Conservation (phyloP, 2,113 vertebrate genomes). For the Tragelaphus buxtoni region DNA sequence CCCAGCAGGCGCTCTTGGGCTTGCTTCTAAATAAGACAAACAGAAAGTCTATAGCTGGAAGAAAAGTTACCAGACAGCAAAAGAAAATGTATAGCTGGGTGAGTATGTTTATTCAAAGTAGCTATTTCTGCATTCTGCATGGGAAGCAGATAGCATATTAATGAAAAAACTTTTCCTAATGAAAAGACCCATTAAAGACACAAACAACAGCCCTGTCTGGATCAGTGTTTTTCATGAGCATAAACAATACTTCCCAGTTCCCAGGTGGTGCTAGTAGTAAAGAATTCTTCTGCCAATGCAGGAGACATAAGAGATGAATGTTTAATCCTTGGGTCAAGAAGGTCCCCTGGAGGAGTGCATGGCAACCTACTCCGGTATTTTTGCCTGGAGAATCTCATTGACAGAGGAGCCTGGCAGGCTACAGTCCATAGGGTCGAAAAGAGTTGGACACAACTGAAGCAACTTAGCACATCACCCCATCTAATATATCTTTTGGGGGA, state of each 20-base stretch:
- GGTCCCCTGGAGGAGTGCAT: not conserved
- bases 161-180: not conserved
- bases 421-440: not conserved
- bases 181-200: not conserved
- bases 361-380: not conserved
- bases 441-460: not conserved
- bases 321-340: not conserved
- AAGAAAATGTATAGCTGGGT: not conserved
- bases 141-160: not conserved
- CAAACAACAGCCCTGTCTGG: not conserved
- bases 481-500: not conserved
- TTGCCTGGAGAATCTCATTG: not conserved
- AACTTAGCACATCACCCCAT: not conserved
- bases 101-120: not conserved
- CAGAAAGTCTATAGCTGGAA: not conserved
- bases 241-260: not conserved
- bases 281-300: not conserved
- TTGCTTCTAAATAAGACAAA: conserved; percentile 13
- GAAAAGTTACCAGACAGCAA: not conserved
- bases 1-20: not conserved
- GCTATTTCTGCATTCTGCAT: not conserved
- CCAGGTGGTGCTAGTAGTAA: not conserved
- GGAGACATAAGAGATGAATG: not conserved
- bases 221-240: not conserved
- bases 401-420: not conserved